Percentiles rank a stretch among this genome's conserved stretches.
These are phyloP conservation scores for Mactra quadrangularis DNA, from an alignment of 1,140 invertebrate genomes.

Conservation along the genomic window DNA sequence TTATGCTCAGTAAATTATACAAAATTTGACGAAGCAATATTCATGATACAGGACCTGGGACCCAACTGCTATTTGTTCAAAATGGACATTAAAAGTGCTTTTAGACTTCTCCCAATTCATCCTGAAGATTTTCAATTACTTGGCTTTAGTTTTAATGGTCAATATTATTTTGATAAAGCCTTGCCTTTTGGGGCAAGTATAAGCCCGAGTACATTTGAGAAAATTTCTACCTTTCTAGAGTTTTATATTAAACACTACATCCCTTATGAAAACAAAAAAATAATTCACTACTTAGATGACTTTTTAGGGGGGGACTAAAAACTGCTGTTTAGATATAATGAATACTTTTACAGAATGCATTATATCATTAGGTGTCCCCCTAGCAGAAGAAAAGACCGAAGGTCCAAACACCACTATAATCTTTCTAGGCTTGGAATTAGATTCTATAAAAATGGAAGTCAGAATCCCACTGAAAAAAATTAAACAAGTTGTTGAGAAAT, in stretches of 20 bases:
- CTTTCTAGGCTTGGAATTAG: constrained; percentile 14
- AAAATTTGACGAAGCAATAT: not conserved
- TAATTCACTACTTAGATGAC: constrained; percentile 50
- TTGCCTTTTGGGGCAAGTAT: constrained; percentile 43
- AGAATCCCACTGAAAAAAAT: not conserved
- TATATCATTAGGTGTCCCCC: not conserved
- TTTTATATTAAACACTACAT: not conserved
- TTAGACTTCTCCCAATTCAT: constrained; percentile 44
- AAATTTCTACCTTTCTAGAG: constrained; percentile 27
- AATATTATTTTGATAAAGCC: constrained; percentile 59
- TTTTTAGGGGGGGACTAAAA: constrained; percentile 13
- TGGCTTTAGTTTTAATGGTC: constrained; percentile 37
- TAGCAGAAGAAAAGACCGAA: constrained; percentile 6
- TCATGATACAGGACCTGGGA: constrained; percentile 11
- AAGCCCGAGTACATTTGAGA: constrained; percentile 39
- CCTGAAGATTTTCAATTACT: constrained; percentile 47
- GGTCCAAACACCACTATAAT: not conserved
- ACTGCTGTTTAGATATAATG: not conserved
- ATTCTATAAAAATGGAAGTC: not conserved
- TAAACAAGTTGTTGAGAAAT: not conserved
- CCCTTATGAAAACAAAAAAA: not conserved
- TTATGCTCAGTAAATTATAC: not conserved
- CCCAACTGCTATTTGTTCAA: not conserved
- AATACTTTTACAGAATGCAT: not conserved
- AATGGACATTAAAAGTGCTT: constrained; percentile 39